Base-by-base conservation (phyloP, 2,113 vertebrate genomes). In the Anser cygnoides region DNA sequence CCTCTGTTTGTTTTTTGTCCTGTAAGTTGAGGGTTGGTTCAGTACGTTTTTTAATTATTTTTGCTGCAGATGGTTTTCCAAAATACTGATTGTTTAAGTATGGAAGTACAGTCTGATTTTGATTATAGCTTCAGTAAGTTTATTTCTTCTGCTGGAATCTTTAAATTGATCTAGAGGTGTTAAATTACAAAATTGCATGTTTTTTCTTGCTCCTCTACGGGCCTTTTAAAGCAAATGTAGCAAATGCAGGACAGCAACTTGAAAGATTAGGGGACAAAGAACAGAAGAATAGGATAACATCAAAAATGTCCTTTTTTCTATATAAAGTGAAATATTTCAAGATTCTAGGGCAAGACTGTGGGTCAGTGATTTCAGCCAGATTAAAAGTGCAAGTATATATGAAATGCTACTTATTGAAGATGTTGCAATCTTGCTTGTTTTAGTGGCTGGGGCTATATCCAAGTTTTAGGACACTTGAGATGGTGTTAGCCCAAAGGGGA, bases 71-170 rank as follows among this genome's bases (percentile, higher is more conserved):
- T 85, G 10, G 17, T 77, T 94, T 94, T 92, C 66, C 28, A 70
- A 58, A 93, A 75, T 41, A 68, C 44, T 46, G 50, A 62, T 16
- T 39, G 17, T 28, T 77, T 73, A 44, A 57, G 44, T 90, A 29
- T 25, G 29, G n/a, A 62, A 73, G 28, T 65, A 70, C 33, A 68
- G 13, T 90, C 85, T 96, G 94, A 73, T 87, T 94, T 96, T 74
- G 67, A 94, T 95, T 94, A 86, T 87, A 86, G 23, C 18, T 92
- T 86, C 54, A 84, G 68, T 37, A 73, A 89, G 71, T 77, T 91
- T 91, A 71, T 88, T 88, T 80, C 23, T 93, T 77, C 66, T 92
- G 37, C 82, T 86, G 92, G 84, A 76, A 57, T 70, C 37, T 87
- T 75, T 85, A 49, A 91, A 83, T 73, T 81, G 85, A 35, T 26